These are phyloP conservation scores for Sphinx pinastri DNA, from an alignment of 2,888 invertebrate species.

Conservation along the genomic window DNA sequence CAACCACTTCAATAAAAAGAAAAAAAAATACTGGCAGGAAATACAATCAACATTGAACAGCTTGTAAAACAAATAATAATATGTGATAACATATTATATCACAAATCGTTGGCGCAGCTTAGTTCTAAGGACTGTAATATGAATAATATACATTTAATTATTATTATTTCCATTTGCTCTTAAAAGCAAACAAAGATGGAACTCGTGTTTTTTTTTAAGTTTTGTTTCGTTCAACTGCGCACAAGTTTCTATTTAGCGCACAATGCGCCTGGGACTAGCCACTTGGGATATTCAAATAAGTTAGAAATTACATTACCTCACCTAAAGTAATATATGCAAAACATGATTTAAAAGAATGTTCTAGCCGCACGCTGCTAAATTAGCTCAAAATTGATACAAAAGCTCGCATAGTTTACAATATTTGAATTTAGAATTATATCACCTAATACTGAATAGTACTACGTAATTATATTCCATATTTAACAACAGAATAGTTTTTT, in stretches of 20 bases:
- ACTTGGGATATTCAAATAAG: neutral
- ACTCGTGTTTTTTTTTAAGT: neutral
- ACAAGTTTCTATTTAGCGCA: neutral
- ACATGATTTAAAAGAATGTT: neutral
- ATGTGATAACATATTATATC: no score
- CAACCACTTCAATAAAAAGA: no score
- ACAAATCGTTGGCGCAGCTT: no score
- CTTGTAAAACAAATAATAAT: no score
- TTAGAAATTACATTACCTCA: neutral
- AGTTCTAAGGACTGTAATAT: no score
- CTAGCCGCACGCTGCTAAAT: no score
- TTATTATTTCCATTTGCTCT: neutral
- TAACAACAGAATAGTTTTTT: neutral
- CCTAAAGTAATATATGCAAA: neutral
- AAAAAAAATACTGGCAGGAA: no score
- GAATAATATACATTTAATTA: no score
- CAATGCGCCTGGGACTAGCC: neutral
- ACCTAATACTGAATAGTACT: no score
- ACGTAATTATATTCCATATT: conserved; percentile 2
- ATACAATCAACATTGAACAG: no score
- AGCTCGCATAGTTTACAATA: neutral
- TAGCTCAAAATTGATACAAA: no score
- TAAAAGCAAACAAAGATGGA: neutral
- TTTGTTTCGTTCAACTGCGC: neutral
- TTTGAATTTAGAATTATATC: no score